A percentile compares a stretch with the other conserved stretches of the same genome.
These are phyloP conservation scores for Drosophila neocordata DNA, from an alignment of 1,140 invertebrate species.

Conservation along the genomic window DNA sequence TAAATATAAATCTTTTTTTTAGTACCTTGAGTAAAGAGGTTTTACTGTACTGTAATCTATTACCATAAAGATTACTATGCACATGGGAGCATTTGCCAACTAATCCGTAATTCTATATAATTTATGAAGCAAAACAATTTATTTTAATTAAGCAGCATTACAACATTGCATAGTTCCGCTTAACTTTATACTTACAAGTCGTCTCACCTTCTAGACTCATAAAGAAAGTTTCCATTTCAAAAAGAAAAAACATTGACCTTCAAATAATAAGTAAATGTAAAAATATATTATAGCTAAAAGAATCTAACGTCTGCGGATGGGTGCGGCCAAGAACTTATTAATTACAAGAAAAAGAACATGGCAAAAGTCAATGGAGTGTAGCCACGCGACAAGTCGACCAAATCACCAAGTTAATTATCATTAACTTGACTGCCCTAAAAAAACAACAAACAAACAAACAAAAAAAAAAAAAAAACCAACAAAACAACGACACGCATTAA, in stretches of 20 bases:
- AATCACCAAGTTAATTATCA: slow-evolving; percentile 68
- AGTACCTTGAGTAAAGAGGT: neutral
- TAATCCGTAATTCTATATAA: neutral
- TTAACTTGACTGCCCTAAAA: slow-evolving; percentile 33
- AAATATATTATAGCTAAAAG: neutral
- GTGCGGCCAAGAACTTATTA: slow-evolving; percentile 14
- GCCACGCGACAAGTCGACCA: slow-evolving; percentile 61
- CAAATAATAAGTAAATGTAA: neutral
- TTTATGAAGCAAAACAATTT: slow-evolving; percentile 11
- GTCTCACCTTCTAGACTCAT: slow-evolving; percentile 22
- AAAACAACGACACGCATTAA: neutral
- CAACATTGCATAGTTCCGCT: slow-evolving; percentile 18
- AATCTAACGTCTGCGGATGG: slow-evolving; percentile 1
- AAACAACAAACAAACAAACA: slow-evolving; percentile 7
- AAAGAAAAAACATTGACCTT: slow-evolving; percentile 15
- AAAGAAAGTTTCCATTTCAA: slow-evolving; percentile 22
- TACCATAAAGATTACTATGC: neutral
- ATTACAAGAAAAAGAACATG: slow-evolving; percentile 11
- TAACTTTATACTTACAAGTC: neutral
- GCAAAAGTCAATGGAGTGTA: slow-evolving; percentile 57
- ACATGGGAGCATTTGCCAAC: neutral
- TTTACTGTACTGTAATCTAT: neutral
- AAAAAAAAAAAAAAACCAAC: slow-evolving; percentile 33
- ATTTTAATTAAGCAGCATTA: slow-evolving; percentile 14
- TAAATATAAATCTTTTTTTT: neutral